phyloP scores from a whole-genome alignment of 2,113 vertebrate genomes.

The Apodemus speciosus region DNA sequence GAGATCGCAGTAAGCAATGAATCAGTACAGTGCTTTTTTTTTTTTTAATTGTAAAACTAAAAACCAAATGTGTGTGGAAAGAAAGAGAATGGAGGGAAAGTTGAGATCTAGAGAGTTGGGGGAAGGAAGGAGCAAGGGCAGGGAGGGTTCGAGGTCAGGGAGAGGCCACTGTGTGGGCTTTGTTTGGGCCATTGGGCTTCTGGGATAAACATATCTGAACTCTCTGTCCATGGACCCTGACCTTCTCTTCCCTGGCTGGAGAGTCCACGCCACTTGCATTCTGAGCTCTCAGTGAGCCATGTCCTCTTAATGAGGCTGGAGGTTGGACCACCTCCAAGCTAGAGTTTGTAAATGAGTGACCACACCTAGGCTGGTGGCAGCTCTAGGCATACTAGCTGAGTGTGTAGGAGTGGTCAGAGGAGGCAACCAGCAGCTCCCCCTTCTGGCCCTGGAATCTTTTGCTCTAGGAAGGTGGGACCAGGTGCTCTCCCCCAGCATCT shows the following conservation, averaged over 20 bases:
- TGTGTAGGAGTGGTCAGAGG: not conserved
- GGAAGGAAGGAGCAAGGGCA: not conserved
- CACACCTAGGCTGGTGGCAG: not conserved
- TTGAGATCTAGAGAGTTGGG: not conserved
- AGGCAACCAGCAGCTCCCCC: not conserved
- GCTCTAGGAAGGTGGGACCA: too few species aligned
- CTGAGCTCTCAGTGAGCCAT: not conserved
- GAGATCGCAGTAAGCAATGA: rapidly evolving
- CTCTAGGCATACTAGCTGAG: not conserved
- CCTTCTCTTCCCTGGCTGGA: not conserved
- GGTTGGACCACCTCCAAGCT: not conserved
- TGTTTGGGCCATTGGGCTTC: not conserved
- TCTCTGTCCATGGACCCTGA: not conserved
- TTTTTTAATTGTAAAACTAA: not conserved
- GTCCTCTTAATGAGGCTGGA: not conserved
- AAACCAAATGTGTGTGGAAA: not conserved
- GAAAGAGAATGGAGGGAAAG: too few species aligned
- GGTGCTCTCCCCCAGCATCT: rapidly evolving
- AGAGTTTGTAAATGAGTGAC: constrained; percentile 29
- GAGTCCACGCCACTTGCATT: not conserved
- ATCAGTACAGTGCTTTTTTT: not conserved
- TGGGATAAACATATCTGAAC: not conserved
- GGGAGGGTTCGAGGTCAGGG: not conserved
- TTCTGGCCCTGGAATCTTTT: not conserved
- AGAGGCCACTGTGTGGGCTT: not conserved